Conservation (phyloP, 1,140 invertebrate species). For the Hormaphis cornu region DNA sequence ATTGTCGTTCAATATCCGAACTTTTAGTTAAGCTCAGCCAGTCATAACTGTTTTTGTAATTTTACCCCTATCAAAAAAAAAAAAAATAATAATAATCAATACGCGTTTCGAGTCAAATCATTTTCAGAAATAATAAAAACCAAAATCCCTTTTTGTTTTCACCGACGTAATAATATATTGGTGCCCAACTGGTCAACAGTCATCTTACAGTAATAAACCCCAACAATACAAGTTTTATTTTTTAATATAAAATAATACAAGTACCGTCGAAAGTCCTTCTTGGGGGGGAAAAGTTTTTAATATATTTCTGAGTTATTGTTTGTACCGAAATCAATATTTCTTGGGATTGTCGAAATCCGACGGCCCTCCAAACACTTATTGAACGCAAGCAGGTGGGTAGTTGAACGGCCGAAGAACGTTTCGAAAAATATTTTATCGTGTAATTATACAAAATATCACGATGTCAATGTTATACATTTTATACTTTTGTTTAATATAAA, state of each 20-base stretch:
- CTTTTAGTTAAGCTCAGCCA: too few species aligned
- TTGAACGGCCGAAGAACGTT: not conserved
- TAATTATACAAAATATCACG: too few species aligned
- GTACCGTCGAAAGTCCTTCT: slow-evolving; percentile 10
- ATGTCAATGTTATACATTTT: too few species aligned
- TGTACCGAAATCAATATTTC: slow-evolving; percentile 26
- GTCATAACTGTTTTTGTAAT: too few species aligned
- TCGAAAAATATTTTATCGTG: not conserved
- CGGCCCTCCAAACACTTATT: not conserved
- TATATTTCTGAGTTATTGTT: slow-evolving; percentile 31
- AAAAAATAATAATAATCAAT: not conserved
- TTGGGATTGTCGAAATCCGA: not conserved
- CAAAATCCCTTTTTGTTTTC: not conserved
- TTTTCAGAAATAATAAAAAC: slow-evolving; percentile 2
- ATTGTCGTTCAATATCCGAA: too few species aligned
- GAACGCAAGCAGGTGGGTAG: not conserved
- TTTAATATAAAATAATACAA: slow-evolving; percentile 31
- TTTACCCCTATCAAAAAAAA: not conserved
- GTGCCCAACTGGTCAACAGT: slow-evolving; percentile 11
- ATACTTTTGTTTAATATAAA: too few species aligned
- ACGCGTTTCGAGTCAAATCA: not conserved
- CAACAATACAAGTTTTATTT: slow-evolving; percentile 2
- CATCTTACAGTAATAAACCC: slow-evolving; percentile 23
- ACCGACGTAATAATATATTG: not conserved
- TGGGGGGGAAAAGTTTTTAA: slow-evolving; percentile 20